These are phyloP conservation scores for Virgularia gustaviana DNA, from an alignment of 92 coral and sea anemone species.

Conservation along the genomic window DNA sequence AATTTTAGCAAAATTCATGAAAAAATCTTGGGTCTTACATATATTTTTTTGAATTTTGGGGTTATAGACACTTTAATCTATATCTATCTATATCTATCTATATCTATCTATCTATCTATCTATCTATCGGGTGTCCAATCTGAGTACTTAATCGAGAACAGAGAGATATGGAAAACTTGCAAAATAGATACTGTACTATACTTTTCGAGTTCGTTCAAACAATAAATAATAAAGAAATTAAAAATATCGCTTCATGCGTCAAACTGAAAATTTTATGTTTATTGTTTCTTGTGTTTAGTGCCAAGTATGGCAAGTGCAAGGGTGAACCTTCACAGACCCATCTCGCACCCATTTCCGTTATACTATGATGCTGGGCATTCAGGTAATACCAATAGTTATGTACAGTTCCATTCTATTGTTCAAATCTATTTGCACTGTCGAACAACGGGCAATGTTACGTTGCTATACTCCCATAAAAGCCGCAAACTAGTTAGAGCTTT, in stretches of 20 bases:
- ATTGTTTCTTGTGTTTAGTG: no score
- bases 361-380: conserved; percentile 28
- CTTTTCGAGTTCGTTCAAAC: background rate
- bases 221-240: no score
- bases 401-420: background rate
- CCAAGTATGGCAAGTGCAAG: background rate
- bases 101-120: no score
- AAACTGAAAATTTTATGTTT: no score
- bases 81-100: no score
- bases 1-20: background rate
- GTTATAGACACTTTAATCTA: background rate
- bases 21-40: no score
- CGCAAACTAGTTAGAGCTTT: no score
- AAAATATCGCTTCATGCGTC: no score
- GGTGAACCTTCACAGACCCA: background rate
- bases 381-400: conserved; percentile 1
- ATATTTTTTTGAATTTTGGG: no score
- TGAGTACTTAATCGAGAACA: conserved; percentile 10
- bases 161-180: background rate
- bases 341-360: conserved; percentile 13
- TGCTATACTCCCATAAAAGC: no score
- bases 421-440: background rate
- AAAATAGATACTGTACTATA: background rate
- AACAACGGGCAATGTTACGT: background rate
- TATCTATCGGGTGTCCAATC: conserved; percentile 13